Evolutionary conservation across 2,797 vertebrate species (phyloP), one percentile per base, ranked within the genome.

Genomic region (Alca torda): DNA sequence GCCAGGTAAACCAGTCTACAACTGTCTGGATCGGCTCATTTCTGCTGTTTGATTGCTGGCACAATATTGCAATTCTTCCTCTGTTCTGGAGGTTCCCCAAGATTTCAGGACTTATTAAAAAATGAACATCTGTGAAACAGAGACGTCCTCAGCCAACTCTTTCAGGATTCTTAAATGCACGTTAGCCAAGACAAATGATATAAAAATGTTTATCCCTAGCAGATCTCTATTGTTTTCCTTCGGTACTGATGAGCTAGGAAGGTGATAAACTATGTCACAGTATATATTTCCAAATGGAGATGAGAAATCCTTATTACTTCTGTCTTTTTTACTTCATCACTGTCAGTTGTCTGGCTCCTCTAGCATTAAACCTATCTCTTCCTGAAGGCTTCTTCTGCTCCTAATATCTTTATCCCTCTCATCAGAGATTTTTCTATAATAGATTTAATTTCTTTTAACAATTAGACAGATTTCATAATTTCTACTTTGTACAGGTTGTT

Each of bases 111-210:
- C 56, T 80, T 79, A 72, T 28, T 93, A 72, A 91, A 91, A 96
- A 95, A 87, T 16, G 25, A 89, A 80, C 87, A 87, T 95, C 78
- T 96, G 93, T 83, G 84, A 89, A 95, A 89, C 56, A 93, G 84
- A 95, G 41, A 83, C 61, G 31, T 92, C 57, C 37, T 95, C 75
- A 72, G 87, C 75, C 92, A 94, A 46, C 39, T 45, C 46, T 50
- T 87, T 68, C 81, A 94, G 78, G 41, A 80, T 80, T 70, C 64
- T 64, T 68, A 68, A 39, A 46, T 83, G 25, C 28, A 57, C 92
- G 41, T 89, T 64, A 85, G 75, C 81, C 92, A 94, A 92, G 78
- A 93, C 28, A 89, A 75, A 79, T 3, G 0, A 73, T 74, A 93
- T 37, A 91, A 92, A 94, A 92, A 84, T 85, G 72, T 85, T 92